Evolutionary conservation across 1,140 invertebrate genomes (phyloP).

Genomic region (Branchinecta lynchi): DNA sequence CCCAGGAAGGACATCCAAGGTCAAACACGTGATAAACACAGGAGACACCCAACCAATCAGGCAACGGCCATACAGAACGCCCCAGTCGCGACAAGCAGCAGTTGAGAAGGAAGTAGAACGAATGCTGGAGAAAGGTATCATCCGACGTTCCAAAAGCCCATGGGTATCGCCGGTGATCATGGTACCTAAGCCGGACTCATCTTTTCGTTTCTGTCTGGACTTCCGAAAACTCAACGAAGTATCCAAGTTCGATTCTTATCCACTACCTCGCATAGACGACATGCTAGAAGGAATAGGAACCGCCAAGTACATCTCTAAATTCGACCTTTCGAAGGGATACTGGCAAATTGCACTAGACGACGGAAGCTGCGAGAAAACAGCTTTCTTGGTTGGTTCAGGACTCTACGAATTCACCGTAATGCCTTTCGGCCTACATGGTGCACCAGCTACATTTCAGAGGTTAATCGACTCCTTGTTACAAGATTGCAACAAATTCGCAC

Average conservation of each 20-base stretch:
- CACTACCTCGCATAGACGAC: conserved; percentile 35
- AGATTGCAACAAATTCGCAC: conserved; percentile 18
- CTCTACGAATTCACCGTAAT: conserved; percentile 30
- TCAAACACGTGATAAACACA: neutral
- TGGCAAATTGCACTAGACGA: conserved; percentile 34
- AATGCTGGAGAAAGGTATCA: conserved; percentile 27
- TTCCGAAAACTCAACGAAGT: conserved; percentile 29
- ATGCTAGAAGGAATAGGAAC: conserved; percentile 33
- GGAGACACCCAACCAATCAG: neutral
- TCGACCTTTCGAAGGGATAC: conserved; percentile 35
- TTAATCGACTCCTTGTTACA: conserved; percentile 14
- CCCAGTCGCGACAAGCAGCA: conserved; percentile 19
- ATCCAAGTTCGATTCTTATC: conserved; percentile 34
- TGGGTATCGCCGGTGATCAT: conserved; percentile 16
- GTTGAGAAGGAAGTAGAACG: conserved; percentile 28
- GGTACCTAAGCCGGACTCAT: conserved; percentile 17
- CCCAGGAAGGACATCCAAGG: neutral
- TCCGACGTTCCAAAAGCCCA: conserved; percentile 26
- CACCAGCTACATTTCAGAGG: conserved; percentile 6
- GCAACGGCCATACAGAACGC: neutral
- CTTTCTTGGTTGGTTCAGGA: conserved; percentile 30
- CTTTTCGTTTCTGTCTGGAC: conserved; percentile 19
- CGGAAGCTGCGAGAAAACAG: conserved; percentile 32
- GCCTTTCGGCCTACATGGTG: conserved; percentile 27
- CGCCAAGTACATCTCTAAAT: conserved; percentile 31